A percentile compares a stretch with the other conserved stretches of the same genome.
These are phyloP conservation scores for Goniozus legneri DNA, from an alignment of 1,140 invertebrate species.

Conservation along the genomic window DNA sequence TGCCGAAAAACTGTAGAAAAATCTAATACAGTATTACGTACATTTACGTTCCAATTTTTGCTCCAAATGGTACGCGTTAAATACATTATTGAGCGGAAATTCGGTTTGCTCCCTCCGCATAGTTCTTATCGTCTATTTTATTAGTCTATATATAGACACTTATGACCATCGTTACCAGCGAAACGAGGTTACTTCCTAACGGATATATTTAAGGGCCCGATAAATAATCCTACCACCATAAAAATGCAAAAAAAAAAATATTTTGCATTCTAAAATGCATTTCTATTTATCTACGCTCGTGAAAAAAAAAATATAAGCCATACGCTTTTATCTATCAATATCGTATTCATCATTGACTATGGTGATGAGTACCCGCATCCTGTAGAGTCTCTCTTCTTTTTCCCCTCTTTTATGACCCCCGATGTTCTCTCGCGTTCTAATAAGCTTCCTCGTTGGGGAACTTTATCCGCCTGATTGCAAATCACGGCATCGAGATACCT, in stretches of 20 bases:
- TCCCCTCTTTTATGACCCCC: neutral
- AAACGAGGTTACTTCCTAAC: slow-evolving; percentile 30
- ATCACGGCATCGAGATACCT: slow-evolving; percentile 35
- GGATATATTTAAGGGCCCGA: slow-evolving; percentile 32
- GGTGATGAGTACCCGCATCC: slow-evolving; percentile 41
- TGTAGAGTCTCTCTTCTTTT: slow-evolving; percentile 32
- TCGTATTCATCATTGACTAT: slow-evolving; percentile 19
- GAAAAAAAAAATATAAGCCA: too few relatives aligned
- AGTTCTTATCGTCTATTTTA: slow-evolving; percentile 15
- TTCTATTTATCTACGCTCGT: too few relatives aligned
- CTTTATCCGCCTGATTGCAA: slow-evolving; percentile 47
- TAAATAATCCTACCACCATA: slow-evolving; percentile 25
- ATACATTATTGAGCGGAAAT: slow-evolving; percentile 1
- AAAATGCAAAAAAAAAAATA: too few relatives aligned
- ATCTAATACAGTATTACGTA: too few relatives aligned
- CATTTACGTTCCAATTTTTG: slow-evolving; percentile 4
- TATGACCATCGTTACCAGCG: slow-evolving; percentile 23
- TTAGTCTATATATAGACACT: slow-evolving; percentile 22
- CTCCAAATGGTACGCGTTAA: too few relatives aligned
- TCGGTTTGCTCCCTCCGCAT: slow-evolving; percentile 19
- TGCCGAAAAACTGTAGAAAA: too few relatives aligned
- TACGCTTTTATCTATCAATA: too few relatives aligned
- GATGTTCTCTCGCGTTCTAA: slow-evolving; percentile 17
- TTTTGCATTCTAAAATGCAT: too few relatives aligned
- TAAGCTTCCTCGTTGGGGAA: slow-evolving; percentile 47